A percentile compares a stretch with the other conserved stretches of the same genome.
Evolutionary conservation across 2,113 vertebrate genomes (phyloP).

Genomic region (Halichoerus grypus): DNA sequence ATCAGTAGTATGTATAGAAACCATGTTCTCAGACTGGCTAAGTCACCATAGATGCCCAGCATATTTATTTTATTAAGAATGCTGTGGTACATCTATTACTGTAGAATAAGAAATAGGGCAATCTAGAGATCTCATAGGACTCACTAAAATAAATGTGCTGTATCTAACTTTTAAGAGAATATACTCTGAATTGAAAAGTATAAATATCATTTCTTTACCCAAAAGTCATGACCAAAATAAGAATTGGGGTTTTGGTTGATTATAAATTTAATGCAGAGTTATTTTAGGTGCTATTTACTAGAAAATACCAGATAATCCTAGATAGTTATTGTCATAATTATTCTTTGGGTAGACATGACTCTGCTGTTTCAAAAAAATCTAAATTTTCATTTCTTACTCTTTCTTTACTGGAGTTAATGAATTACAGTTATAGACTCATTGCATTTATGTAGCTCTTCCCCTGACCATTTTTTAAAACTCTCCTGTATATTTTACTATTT

Average conservation of each 20-base stretch:
- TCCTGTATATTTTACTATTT: not conserved
- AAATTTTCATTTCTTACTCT: not conserved
- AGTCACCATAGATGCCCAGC: not conserved
- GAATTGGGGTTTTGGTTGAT: not conserved
- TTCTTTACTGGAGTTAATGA: not conserved
- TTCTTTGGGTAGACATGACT: not conserved
- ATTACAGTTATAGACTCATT: not conserved
- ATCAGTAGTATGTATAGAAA: not conserved
- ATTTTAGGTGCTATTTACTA: not conserved
- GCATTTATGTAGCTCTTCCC: not conserved
- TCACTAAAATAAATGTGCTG: not conserved
- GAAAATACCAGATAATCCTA: not conserved
- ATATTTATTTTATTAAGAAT: not conserved
- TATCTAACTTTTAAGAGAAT: not conserved
- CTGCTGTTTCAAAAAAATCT: not conserved
- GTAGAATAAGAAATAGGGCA: not conserved
- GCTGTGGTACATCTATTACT: not conserved
- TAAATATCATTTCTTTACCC: not conserved
- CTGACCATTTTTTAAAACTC: not conserved
- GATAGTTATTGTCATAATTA: not conserved
- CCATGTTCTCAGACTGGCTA: not conserved
- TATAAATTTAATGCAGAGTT: not conserved
- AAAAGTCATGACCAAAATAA: not conserved
- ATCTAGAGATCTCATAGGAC: fast-evolving
- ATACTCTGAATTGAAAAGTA: not conserved